Evolutionary conservation across 2,113 vertebrate genomes (phyloP), one percentile per base, ranked within the genome.

Genomic region (Oostethus manadensis): DNA sequence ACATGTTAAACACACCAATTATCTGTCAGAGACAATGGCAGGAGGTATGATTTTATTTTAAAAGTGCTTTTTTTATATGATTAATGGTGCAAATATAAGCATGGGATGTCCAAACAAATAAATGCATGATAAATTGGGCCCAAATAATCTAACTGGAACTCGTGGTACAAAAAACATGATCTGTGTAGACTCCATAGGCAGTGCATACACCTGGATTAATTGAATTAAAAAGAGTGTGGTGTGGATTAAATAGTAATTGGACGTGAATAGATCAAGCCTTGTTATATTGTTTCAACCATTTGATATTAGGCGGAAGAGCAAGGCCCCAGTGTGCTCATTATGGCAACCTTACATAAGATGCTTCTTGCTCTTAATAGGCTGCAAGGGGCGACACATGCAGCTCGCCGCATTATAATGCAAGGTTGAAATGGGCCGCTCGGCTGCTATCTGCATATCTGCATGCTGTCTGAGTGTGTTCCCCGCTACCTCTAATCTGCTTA

Each of bases 401-500:
- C 91, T 92, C 91, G 91, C 64, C 54, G 93, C 92, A 94, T 95
- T 96, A 93, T 94, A 91, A 97, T 95, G 93, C 93, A 93, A 91
- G 84, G 88, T 94, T 92, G 92, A 94, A 92, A 94, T 91, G 87
- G 91, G 91, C 92, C 80, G 82, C 82, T 80, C 70, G 77, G 75
- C 82, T 89, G 90, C 89, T 92, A 94, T 96, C 93, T 95, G 92
- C 93, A 94, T 42, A 42, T 42, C 38, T 42, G 38, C 38, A 42
- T 42, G 38, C 38, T 4, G 38, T 96, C 89, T 94, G 92, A 96
- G 93, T 93, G 93, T 89, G 92, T 92, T 92, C 92, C 90, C 89
- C 91, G 90, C 90, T 93, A 92, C 92, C 92, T 90, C 91, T 97
- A 96, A 97, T 97, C 95, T 97, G 92, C 93, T 99, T 96, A 97